Evolutionary conservation across 2,797 vertebrate species (phyloP).

Genomic region (Argentina silus): DNA sequence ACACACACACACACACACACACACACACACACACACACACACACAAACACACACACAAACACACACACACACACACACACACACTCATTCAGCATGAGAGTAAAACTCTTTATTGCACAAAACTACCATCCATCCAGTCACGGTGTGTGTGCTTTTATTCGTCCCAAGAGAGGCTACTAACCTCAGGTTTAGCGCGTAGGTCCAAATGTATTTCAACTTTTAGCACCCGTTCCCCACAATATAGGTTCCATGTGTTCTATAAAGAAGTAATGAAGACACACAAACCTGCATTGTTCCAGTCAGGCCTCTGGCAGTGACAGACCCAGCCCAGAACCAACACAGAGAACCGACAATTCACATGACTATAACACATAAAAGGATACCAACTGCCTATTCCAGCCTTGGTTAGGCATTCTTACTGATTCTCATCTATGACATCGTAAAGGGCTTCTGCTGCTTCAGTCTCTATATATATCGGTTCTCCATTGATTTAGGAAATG

Average conservation of each 20-base stretch:
- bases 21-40: neutral
- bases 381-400: too few relatives aligned
- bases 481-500: too few relatives aligned
- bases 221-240: slow-evolving; percentile 34
- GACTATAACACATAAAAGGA: too few relatives aligned
- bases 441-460: too few relatives aligned
- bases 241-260: slow-evolving; percentile 54
- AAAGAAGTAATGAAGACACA: slow-evolving; percentile 54
- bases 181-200: slow-evolving; percentile 10
- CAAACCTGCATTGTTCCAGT: slow-evolving; percentile 54
- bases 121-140: neutral
- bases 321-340: slow-evolving; percentile 48
- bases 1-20: neutral
- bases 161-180: neutral
- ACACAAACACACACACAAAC: neutral
- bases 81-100: neutral
- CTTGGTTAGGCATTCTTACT: neutral
- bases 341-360: slow-evolving; percentile 31
- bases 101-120: slow-evolving; percentile 11
- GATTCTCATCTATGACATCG: neutral
- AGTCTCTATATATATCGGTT: too few relatives aligned
- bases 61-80: neutral
- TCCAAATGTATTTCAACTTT: slow-evolving; percentile 23
- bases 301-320: slow-evolving; percentile 36
- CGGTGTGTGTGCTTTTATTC: neutral